phyloP scores from a whole-genome alignment of 2,797 vertebrate species.

The Paedocypris micromegethes region DNA sequence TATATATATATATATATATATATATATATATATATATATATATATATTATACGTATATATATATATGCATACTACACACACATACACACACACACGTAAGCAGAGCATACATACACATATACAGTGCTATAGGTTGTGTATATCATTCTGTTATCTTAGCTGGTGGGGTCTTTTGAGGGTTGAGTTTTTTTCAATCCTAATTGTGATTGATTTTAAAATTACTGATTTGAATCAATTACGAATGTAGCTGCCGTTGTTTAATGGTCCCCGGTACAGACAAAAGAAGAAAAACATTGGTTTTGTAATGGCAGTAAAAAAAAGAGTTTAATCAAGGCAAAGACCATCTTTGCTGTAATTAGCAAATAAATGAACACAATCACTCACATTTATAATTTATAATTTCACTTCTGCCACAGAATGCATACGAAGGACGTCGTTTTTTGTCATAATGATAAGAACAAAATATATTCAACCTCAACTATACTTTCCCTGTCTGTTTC shows the following conservation, averaged over 20 bases:
- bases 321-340: slow-evolving; percentile 30
- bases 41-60: too few relatives aligned
- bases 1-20: too few relatives aligned
- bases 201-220: slow-evolving; percentile 48
- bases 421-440: slow-evolving; percentile 1
- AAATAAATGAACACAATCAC: slow-evolving; percentile 13
- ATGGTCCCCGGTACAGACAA: slow-evolving; percentile 27
- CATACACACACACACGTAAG: too few relatives aligned
- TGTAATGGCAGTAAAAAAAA: background rate
- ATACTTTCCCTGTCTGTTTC: background rate
- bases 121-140: too few relatives aligned
- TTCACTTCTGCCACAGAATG: slow-evolving; percentile 10
- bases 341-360: slow-evolving; percentile 23
- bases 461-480: background rate
- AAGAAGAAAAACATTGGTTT: slow-evolving; percentile 22
- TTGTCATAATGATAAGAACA: background rate
- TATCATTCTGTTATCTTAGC: too few relatives aligned
- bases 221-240: slow-evolving; percentile 47
- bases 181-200: slow-evolving; percentile 46
- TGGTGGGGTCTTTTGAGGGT: slow-evolving; percentile 5
- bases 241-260: slow-evolving; percentile 41
- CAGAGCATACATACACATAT: too few relatives aligned
- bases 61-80: too few relatives aligned
- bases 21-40: too few relatives aligned
- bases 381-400: slow-evolving; percentile 17